Conservation (phyloP, 2,113 vertebrate genomes). For the Naja naja region DNA sequence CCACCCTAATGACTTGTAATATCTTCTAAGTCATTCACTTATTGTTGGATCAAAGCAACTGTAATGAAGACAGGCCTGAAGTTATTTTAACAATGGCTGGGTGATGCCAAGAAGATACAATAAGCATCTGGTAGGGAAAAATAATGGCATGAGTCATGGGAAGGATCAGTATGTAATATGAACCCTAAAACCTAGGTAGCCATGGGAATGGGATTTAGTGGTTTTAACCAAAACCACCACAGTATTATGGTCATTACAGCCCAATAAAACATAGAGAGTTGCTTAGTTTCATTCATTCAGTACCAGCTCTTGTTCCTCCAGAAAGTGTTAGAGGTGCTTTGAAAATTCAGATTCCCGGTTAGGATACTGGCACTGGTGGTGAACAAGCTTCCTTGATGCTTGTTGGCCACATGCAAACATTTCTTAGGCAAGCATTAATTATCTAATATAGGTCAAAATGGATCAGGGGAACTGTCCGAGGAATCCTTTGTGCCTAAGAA, state of each 20-base stretch:
- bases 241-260: not conserved
- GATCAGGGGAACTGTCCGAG: not conserved
- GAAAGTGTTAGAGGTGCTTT: not conserved
- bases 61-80: not conserved
- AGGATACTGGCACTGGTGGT: not conserved
- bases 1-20: not conserved
- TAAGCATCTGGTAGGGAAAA: not conserved
- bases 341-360: not conserved
- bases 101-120: not conserved
- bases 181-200: not conserved
- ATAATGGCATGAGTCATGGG: not conserved
- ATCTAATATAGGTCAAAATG: not conserved
- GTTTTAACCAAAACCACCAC: not conserved
- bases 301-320: not conserved
- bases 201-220: not conserved
- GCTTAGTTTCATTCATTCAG: not conserved
- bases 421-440: not conserved
- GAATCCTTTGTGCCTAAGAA: not conserved
- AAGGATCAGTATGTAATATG: not conserved
- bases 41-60: not conserved
- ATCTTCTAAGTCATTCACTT: not conserved
- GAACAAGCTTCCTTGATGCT: not conserved
- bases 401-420: not conserved
- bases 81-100: not conserved
- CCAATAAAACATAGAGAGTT: not conserved